Conservation (phyloP, 2,888 invertebrate genomes). For the Caenorhabditis sp. region DNA sequence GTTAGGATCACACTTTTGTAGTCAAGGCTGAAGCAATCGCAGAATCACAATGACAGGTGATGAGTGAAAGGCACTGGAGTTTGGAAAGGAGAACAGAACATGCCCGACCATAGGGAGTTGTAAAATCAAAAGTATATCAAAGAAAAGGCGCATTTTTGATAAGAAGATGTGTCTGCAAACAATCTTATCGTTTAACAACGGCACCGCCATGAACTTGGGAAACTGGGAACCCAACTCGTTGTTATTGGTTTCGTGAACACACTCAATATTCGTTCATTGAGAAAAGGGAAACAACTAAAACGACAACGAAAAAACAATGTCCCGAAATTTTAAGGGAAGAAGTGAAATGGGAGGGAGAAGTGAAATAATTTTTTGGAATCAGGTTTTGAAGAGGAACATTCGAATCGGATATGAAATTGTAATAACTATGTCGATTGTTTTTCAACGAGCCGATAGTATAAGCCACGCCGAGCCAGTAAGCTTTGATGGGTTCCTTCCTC, state of each 20-base stretch:
- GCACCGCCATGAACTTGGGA: neutral
- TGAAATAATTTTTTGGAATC: too few relatives aligned
- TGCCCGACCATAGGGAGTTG: too few relatives aligned
- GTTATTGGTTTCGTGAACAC: neutral
- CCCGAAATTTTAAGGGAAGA: slow-evolving; percentile 6
- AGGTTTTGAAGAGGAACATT: slow-evolving; percentile 8
- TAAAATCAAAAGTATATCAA: neutral
- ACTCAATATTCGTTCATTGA: slow-evolving; percentile 23
- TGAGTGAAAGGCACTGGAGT: neutral
- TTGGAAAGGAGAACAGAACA: too few relatives aligned
- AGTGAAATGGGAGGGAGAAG: slow-evolving; percentile 30
- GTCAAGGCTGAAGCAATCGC: neutral
- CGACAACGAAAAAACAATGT: slow-evolving; percentile 6
- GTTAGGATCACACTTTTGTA: slow-evolving; percentile 5
- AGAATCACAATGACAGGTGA: neutral
- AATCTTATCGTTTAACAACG: slow-evolving; percentile 1
- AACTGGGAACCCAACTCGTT: slow-evolving; percentile 10
- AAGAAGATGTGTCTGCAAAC: slow-evolving; percentile 19
- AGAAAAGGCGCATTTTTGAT: slow-evolving; percentile 31
- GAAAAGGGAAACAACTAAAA: slow-evolving; percentile 13
- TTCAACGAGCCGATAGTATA: slow-evolving; percentile 73
- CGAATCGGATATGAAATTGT: slow-evolving; percentile 18
- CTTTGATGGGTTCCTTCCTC: slow-evolving; percentile 78
- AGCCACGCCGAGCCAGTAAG: slow-evolving; percentile 73
- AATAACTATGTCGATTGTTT: slow-evolving; percentile 58